Base-by-base conservation (phyloP, 1,140 invertebrate genomes). In the Melitaea cinxia region DNA sequence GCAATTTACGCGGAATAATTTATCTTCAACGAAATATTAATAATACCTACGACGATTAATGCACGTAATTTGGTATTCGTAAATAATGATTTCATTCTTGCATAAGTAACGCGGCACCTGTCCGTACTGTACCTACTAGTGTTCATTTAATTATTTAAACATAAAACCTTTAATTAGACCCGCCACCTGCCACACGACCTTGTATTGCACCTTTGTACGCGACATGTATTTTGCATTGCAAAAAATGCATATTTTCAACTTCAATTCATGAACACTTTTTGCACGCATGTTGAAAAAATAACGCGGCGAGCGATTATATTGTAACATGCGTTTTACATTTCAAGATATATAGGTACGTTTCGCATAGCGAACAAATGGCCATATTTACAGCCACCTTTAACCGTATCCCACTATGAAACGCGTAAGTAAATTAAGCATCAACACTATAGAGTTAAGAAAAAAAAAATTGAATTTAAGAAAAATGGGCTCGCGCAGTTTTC, bases 151-250 rank as follows among this genome's bases (percentile, higher is more conserved):
- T 90, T 90, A 90, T 88, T 89, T 89, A 82, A 84, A 80, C 84
- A 85, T 89, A 88, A 89, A 87, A 86, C 83, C 77, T 88, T 85
- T 90, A 90, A 88, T 90, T 88, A 88, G 78, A 82, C 65, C 65
- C 35, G 47, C 75, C 87, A 90, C 80, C 84, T 90, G 88, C 76
- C 74, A 39, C 19, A 19, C 74, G 81, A 78, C 88, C 88, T 90
- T 88, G 88, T 70, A 75, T 39, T 80, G 81, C 85, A 90, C 85
- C 85, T 90, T 88, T 88, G 83, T 85, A 66, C 65, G 69, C 73
- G 72, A 78, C 74, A 77, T 78, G 73, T 83, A 77, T 79, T 83
- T 82, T 83, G 76, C 77, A 82, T 82, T 64, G 80, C 70, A 82
- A 84, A 85, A 88, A 85, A 75, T 78, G 72, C 60, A 81, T 76